These are phyloP conservation scores for Delichon dasypus DNA, from an alignment of 2,797 vertebrate genomes.

Conservation along the genomic window DNA sequence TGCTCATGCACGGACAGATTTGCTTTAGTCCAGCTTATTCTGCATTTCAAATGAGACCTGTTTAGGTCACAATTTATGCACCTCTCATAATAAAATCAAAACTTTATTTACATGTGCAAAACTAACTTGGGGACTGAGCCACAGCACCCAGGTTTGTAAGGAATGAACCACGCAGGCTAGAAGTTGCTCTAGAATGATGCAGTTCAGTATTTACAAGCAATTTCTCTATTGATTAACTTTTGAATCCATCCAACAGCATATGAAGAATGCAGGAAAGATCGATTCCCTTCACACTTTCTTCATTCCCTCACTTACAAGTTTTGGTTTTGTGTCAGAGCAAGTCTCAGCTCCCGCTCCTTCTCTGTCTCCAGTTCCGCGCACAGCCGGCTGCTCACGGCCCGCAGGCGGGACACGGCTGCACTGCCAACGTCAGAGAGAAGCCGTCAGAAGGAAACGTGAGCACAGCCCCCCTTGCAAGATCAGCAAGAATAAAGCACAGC, in stretches of 20 bases:
- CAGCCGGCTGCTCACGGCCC: slow-evolving; percentile 69
- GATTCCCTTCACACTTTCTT: neutral
- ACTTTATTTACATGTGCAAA: neutral
- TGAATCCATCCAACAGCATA: neutral
- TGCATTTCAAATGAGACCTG: neutral
- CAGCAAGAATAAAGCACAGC: neutral
- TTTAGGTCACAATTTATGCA: neutral
- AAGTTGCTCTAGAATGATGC: neutral
- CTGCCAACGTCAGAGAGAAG: slow-evolving; percentile 60
- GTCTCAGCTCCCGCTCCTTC: slow-evolving; percentile 72
- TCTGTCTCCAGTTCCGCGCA: slow-evolving; percentile 77
- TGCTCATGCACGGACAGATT: neutral
- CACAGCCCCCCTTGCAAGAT: neutral
- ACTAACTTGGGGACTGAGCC: neutral
- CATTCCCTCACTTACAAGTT: slow-evolving; percentile 62
- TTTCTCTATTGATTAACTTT: neutral
- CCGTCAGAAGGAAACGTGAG: neutral
- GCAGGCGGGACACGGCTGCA: slow-evolving; percentile 76
- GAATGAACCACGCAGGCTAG: neutral
- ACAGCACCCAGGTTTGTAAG: neutral
- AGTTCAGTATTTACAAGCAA: neutral
- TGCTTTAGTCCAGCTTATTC: neutral
- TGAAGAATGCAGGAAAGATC: neutral
- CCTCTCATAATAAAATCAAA: neutral
- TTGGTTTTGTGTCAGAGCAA: slow-evolving; percentile 66